Conservation (phyloP, 2,113 vertebrate genomes). For the Noturus placidus region DNA sequence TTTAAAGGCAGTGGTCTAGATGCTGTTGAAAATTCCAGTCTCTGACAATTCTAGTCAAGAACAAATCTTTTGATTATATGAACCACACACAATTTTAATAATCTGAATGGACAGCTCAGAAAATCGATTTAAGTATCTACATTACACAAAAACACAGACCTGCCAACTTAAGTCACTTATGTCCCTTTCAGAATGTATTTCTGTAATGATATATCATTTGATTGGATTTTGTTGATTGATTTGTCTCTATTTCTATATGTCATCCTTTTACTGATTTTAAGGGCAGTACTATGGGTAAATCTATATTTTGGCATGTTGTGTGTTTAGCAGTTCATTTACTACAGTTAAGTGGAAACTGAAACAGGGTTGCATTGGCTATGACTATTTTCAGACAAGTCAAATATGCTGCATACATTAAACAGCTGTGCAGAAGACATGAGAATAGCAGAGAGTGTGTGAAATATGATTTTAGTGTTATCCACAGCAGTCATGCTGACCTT, state of each 20-base stretch:
- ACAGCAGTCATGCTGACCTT: slow-evolving; percentile 13
- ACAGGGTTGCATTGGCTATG: neutral
- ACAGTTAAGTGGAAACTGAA: neutral
- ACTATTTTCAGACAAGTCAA: slow-evolving; percentile 12
- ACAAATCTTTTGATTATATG: neutral
- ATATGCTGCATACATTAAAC: neutral
- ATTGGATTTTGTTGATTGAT: neutral
- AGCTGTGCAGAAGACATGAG: slow-evolving; percentile 14
- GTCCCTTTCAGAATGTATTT: neutral
- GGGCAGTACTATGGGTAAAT: neutral
- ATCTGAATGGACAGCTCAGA: neutral
- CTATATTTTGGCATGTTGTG: neutral
- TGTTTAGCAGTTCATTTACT: neutral
- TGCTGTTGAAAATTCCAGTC: neutral
- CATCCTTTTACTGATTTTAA: neutral
- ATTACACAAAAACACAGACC: neutral
- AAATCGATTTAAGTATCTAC: neutral
- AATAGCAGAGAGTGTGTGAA: slow-evolving; percentile 31
- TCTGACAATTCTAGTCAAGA: neutral
- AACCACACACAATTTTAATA: neutral
- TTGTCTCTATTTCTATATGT: neutral
- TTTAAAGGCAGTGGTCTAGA: neutral
- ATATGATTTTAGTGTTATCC: slow-evolving; percentile 15
- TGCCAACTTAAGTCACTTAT: neutral
- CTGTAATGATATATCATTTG: neutral